Percentiles rank a stretch among this genome's conserved stretches.
These are phyloP conservation scores for Muntiacus muntjak DNA, from an alignment of 2,113 vertebrate species.

Conservation along the genomic window DNA sequence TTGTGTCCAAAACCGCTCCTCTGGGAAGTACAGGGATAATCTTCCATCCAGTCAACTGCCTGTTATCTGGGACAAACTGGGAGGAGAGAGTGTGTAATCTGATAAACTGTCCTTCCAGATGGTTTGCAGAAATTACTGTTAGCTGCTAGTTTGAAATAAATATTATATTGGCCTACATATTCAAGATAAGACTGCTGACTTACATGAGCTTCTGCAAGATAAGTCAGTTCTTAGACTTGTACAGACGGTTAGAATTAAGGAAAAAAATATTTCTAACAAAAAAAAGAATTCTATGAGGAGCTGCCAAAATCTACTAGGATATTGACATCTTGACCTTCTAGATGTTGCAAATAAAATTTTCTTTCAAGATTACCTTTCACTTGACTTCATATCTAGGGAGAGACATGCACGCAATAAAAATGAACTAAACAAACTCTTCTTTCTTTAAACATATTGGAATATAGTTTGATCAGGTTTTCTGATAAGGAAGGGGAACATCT, in stretches of 20 bases:
- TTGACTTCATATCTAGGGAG: background rate
- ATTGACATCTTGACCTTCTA: background rate
- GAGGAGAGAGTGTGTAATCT: background rate
- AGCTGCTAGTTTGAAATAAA: slow-evolving; percentile 33
- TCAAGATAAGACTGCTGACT: slow-evolving; percentile 28
- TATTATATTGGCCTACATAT: slow-evolving; percentile 15
- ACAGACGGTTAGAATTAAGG: background rate
- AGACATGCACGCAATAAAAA: background rate
- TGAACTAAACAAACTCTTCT: background rate
- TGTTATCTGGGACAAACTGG: background rate
- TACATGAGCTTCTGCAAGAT: background rate
- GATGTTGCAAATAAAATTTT: slow-evolving; percentile 10
- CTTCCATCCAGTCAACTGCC: background rate
- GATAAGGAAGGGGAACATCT: background rate
- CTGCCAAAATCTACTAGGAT: background rate
- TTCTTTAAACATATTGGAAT: background rate
- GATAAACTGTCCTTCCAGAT: slow-evolving; percentile 29
- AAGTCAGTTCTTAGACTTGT: background rate
- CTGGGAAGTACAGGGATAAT: background rate
- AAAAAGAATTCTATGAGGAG: background rate
- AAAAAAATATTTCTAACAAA: background rate
- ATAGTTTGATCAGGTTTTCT: background rate
- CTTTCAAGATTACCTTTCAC: background rate
- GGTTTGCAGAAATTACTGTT: slow-evolving; percentile 18
- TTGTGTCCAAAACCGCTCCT: background rate